phyloP scores from a whole-genome alignment of 92 coral and sea anemone species.

The Anthopleura xanthogrammica region DNA sequence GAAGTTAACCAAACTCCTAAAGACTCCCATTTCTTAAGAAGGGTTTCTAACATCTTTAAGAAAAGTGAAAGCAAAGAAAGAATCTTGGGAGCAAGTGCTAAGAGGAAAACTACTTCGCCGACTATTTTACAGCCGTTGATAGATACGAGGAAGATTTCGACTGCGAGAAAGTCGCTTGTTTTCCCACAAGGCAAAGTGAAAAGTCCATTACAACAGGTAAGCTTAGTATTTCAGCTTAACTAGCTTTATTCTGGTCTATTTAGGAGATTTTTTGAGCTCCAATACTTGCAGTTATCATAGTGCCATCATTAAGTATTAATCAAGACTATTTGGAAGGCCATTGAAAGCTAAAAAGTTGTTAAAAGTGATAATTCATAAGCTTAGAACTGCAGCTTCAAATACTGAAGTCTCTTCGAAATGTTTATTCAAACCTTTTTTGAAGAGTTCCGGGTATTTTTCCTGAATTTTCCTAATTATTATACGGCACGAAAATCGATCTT shows the following conservation, averaged over 20 bases:
- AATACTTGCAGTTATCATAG: neutral
- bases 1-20: neutral
- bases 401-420: no score
- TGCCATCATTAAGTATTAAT: neutral
- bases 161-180: neutral
- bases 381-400: neutral
- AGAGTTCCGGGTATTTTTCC: no score
- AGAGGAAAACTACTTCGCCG: neutral
- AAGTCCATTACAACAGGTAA: neutral
- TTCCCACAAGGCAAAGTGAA: neutral
- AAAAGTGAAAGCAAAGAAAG: slow-evolving; percentile 12
- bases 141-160: neutral
- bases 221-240: neutral
- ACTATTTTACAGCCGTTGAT: neutral
- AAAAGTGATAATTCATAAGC: neutral
- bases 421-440: no score
- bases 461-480: no score
- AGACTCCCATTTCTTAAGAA: slow-evolving; percentile 1
- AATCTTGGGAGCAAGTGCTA: neutral
- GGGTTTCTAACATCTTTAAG: slow-evolving; percentile 15
- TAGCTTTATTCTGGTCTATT: no score
- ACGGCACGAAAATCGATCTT: no score
- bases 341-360: neutral
- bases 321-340: neutral
- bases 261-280: neutral